Conservation (phyloP, 2,888 invertebrate species). For the Brachycybe producta region DNA sequence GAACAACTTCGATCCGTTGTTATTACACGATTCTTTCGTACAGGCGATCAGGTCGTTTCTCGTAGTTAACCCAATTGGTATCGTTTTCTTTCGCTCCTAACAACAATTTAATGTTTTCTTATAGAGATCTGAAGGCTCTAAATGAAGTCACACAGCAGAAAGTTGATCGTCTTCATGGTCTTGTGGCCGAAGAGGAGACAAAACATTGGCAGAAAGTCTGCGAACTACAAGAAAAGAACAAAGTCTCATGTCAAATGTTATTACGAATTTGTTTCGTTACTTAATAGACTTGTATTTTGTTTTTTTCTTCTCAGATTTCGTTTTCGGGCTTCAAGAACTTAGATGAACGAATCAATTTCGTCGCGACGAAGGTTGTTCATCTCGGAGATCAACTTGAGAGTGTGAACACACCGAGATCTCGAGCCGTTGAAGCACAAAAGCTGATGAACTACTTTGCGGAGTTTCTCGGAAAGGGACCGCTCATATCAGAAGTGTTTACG, state of each 20-base stretch:
- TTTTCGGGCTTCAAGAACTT: constrained; percentile 79
- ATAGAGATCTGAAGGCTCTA: constrained; percentile 48
- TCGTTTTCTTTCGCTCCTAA: constrained; percentile 14
- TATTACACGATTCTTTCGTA: constrained; percentile 80
- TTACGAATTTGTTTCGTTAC: background rate
- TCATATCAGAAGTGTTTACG: constrained; percentile 71
- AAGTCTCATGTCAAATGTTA: constrained; percentile 40
- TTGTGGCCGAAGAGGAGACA: constrained; percentile 73
- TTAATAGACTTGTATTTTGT: constrained; percentile 1
- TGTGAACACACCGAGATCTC: constrained; percentile 82
- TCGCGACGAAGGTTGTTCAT: constrained; percentile 93
- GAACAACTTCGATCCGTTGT: constrained; percentile 67
- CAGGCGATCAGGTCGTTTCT: constrained; percentile 53
- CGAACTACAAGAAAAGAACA: constrained; percentile 72
- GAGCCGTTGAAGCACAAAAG: constrained; percentile 89
- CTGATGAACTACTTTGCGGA: constrained; percentile 83
- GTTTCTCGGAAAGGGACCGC: constrained; percentile 72
- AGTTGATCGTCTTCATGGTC: constrained; percentile 66
- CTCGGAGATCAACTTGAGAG: constrained; percentile 97
- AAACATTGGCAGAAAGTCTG: constrained; percentile 64
- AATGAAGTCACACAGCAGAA: constrained; percentile 76
- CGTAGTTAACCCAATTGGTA: background rate
- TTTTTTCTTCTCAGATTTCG: constrained; percentile 49
- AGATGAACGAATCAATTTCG: constrained; percentile 90
- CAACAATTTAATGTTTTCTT: constrained; percentile 18